Conservation (phyloP, 1,140 invertebrate species). For the Ruditapes philippinarum region DNA sequence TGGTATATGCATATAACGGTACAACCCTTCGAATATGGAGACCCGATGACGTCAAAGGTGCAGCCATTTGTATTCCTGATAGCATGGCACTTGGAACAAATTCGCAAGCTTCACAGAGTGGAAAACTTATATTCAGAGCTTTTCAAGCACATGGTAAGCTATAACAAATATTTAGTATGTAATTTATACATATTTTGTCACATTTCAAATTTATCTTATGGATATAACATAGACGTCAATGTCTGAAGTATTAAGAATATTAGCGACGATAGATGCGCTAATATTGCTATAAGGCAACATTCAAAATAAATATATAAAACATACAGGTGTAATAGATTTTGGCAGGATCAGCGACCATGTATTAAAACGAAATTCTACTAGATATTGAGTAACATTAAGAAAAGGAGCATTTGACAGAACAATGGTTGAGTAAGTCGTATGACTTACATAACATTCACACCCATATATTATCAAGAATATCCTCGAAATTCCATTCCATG, state of each 20-base stretch:
- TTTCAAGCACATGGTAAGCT: background rate
- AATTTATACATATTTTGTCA: background rate
- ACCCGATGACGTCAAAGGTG: background rate
- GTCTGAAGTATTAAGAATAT: too few relatives aligned
- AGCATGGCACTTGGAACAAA: constrained; percentile 5
- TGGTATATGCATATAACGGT: background rate
- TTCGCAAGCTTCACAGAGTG: background rate
- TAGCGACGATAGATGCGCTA: background rate
- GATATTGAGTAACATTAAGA: too few relatives aligned
- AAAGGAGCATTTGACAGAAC: too few relatives aligned
- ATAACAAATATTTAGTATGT: background rate
- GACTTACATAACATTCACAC: too few relatives aligned
- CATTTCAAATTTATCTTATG: background rate
- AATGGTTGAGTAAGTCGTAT: too few relatives aligned
- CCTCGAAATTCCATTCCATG: too few relatives aligned
- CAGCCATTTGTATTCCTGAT: constrained; percentile 16
- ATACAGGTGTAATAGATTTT: too few relatives aligned
- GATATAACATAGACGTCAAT: background rate
- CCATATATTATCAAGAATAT: too few relatives aligned
- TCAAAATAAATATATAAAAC: too few relatives aligned
- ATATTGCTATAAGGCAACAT: background rate
- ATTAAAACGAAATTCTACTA: too few relatives aligned
- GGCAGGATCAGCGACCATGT: too few relatives aligned
- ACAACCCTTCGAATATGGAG: constrained; percentile 8
- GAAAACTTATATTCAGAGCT: background rate